phyloP scores from a whole-genome alignment of 2,888 invertebrate genomes.

The Scaptomyza caliginosa region DNA sequence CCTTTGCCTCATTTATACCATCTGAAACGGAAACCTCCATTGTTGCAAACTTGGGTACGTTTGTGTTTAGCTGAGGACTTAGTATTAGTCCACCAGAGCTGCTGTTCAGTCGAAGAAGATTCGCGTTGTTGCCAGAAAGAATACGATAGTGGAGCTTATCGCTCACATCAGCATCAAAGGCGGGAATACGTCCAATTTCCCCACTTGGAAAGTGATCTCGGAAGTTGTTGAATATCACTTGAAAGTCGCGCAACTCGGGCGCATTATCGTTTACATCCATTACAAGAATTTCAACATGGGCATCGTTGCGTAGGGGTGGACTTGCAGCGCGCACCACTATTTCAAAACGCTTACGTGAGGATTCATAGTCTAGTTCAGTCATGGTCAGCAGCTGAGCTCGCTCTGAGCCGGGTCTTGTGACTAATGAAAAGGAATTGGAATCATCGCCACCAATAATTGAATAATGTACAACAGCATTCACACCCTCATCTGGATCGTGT shows the following conservation, averaged over 20 bases:
- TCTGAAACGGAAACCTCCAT: conserved; percentile 97
- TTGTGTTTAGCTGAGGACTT: conserved; percentile 96
- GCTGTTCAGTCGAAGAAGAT: conserved; percentile 92
- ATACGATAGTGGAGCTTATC: conserved; percentile 93
- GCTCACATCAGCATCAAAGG: conserved; percentile 96
- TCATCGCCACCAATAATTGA: conserved; percentile 97
- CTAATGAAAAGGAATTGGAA: conserved; percentile 92
- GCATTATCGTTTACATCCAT: conserved; percentile 98
- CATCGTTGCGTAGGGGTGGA: conserved; percentile 94
- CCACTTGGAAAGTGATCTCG: conserved; percentile 96
- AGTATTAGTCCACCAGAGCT: conserved; percentile 93
- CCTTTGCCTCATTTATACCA: conserved; percentile 96
- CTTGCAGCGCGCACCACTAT: conserved; percentile 95
- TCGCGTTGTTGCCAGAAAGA: conserved; percentile 96
- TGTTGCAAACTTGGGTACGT: conserved; percentile 95
- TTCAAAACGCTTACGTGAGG: conserved; percentile 94
- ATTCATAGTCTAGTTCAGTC: conserved; percentile 97
- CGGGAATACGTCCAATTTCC: conserved; percentile 95
- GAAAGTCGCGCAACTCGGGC: conserved; percentile 95
- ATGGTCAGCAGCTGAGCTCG: conserved; percentile 94
- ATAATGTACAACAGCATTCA: conserved; percentile 96
- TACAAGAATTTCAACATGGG: conserved; percentile 93
- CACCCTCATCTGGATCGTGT: conserved; percentile 95
- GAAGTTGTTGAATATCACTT: conserved; percentile 97
- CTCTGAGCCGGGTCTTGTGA: conserved; percentile 92